phyloP scores from a whole-genome alignment of 2,888 invertebrate species.

The Ennomos quercinarius region DNA sequence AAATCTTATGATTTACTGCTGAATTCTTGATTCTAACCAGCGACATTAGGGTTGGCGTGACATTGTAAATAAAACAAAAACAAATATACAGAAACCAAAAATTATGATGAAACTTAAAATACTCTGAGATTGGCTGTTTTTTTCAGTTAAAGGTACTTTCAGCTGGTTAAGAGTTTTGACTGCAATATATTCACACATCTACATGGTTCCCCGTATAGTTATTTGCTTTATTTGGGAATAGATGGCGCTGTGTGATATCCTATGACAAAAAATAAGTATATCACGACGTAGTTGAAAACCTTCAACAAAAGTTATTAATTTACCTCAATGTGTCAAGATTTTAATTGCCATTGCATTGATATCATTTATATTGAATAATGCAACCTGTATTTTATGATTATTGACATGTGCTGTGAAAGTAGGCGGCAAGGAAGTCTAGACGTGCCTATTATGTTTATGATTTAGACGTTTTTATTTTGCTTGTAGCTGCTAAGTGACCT shows the following conservation, averaged over 20 bases:
- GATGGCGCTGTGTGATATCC: too few relatives aligned
- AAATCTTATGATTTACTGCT: conserved; percentile 62
- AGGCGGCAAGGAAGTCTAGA: conserved; percentile 40
- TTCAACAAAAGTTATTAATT: conserved; percentile 5
- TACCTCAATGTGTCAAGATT: conserved; percentile 17
- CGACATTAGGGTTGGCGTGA: conserved; percentile 8
- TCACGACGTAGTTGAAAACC: conserved; percentile 1
- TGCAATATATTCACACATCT: too few relatives aligned
- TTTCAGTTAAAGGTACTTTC: too few relatives aligned
- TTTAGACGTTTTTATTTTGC: conserved; percentile 33
- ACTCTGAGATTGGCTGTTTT: too few relatives aligned
- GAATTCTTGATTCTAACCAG: conserved; percentile 44
- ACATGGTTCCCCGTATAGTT: too few relatives aligned
- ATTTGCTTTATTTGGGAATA: too few relatives aligned
- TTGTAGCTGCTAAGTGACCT: conserved; percentile 16
- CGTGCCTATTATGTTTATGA: conserved; percentile 34
- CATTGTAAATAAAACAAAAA: too few relatives aligned
- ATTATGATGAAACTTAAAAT: too few relatives aligned
- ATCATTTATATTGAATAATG: conserved; percentile 34
- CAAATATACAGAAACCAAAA: too few relatives aligned
- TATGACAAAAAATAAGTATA: too few relatives aligned
- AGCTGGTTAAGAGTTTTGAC: too few relatives aligned
- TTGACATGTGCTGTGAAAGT: conserved; percentile 46
- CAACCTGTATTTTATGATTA: conserved; percentile 32
- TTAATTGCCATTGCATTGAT: conserved; percentile 35